Evolutionary conservation across 1,140 invertebrate genomes (phyloP), one percentile per base, ranked within the genome.

Genomic region (Anthonomus grandis): DNA sequence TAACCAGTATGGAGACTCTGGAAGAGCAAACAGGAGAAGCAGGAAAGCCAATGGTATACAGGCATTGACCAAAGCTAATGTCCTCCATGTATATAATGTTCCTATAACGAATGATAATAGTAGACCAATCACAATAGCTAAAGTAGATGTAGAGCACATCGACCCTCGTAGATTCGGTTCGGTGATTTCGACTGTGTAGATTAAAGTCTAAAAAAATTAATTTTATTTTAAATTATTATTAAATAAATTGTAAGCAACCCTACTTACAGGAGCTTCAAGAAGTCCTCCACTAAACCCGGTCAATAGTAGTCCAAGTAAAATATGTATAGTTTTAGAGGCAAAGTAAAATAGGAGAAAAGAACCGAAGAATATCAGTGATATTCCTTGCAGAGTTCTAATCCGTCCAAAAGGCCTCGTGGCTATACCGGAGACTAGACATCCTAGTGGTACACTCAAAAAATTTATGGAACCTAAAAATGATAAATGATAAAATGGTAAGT

Each of bases 111-210:
- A 85, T 68, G 83, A 81, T 0, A 81, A 76, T 60, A 90, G 84
- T 1, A 87, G 77, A 1, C 88, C 88, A 0, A 84, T 68, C 27
- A 89, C 87, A 42, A 89, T 82, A 54, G 83, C 79, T 72, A 86
- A 81, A 1, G 84, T 82, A 13, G 86, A 84, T 12, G 86, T 84
- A 1, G 87, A 86, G 0, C 86, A 80, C 10, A 91, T 69, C 58
- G 86, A 80, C 3, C 88, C 88, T 23, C 87, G 78, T 10, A 89
- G 73, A 66, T 86, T 81, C 0, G 88, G 87, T 64, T 89, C 83
- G 2, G 86, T 87, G 8, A 90, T 82, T 72, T 90, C 88, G 1
- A 87, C 86, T 4, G 90, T 87, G 68, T 90, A 91, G 0, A 87
- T 90, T 61, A 90, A 72, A 46, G 86, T 83, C 84, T 86, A 66